phyloP scores from a whole-genome alignment of 2,113 vertebrate species.

The Phaethornis superciliosus region DNA sequence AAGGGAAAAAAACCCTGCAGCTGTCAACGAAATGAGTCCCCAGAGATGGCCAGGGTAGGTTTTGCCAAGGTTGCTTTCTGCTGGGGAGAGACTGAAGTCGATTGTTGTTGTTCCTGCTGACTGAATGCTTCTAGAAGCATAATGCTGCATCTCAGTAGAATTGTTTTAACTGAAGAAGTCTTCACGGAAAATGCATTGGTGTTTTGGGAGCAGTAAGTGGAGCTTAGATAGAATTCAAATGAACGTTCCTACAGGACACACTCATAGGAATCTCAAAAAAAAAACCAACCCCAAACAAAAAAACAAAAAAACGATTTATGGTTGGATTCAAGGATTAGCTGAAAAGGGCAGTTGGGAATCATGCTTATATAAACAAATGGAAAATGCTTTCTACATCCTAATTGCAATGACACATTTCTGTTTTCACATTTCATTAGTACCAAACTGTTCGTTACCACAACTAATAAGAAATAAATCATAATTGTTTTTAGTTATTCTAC shows the following conservation, averaged over 20 bases:
- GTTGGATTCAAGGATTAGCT: not conserved
- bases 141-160: not conserved
- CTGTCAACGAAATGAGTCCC: not conserved
- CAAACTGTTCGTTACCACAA: not conserved
- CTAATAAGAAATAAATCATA: slow-evolving; percentile 43
- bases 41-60: not conserved
- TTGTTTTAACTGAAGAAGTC: not conserved
- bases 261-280: not conserved
- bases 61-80: not conserved
- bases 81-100: not conserved
- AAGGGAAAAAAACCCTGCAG: not conserved
- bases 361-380: not conserved
- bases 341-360: not conserved
- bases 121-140: not conserved
- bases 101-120: not conserved
- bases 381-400: not conserved
- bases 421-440: slow-evolving; percentile 23
- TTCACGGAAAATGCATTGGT: not conserved
- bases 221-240: not conserved
- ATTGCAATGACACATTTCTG: not conserved
- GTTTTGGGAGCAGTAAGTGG: not conserved
- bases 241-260: not conserved
- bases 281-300: too few species aligned
- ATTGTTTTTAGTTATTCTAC: slow-evolving; percentile 24
- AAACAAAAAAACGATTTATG: not conserved